Evolutionary conservation across 1,140 invertebrate genomes (phyloP), one percentile per base, ranked within the genome.

Genomic region (Galleria mellonella): DNA sequence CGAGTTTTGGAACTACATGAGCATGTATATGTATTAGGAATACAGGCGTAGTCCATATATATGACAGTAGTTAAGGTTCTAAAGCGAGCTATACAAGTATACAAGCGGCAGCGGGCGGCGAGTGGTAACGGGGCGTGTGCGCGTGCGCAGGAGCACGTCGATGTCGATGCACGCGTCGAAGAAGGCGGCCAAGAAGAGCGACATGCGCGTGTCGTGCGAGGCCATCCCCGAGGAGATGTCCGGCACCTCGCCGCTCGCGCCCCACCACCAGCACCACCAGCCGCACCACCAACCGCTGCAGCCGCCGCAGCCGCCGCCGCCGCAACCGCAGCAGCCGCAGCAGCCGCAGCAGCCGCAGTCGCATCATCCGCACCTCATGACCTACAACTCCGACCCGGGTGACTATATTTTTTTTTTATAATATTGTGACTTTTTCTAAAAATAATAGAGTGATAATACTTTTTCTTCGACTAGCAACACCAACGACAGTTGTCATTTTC

Each of bases 211-310:
- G 3, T 95, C 93, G 68, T 96, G 93, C 77, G 94, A 96, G 87
- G 94, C 94, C 31, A 96, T 96, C 56, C 94, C 94, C 4, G 94
- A 96, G 86, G 94, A 96, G 89, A 94, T 94, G 66, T 90, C 88
- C 31, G 91, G 82, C 62, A 83, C 77, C n/a, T 77, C 73, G n/a
- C 72, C 74, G 45, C 73, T 65, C 43, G 53, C 64, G 40, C 59
- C 51, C 17, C 17, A 23, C 17, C 2, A 2, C 2, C 17, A 23
- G 17, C 17, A 2, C 17, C 17, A 23, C 2, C 17, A 23, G 2
- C 17, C 2, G 17, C 17, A 23, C 17, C 17, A 23, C 17, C 17
- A 23, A n/a, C n/a, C n/a, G n/a, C n/a, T n/a, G n/a, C n/a, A n/a
- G 36, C 42, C 47, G 37, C 41, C n/a, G n/a, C n/a, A n/a, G 36